Evolutionary conservation across 2,888 invertebrate genomes (phyloP), one percentile per base, ranked within the genome.

Genomic region (Lissocephala sabroskyi): DNA sequence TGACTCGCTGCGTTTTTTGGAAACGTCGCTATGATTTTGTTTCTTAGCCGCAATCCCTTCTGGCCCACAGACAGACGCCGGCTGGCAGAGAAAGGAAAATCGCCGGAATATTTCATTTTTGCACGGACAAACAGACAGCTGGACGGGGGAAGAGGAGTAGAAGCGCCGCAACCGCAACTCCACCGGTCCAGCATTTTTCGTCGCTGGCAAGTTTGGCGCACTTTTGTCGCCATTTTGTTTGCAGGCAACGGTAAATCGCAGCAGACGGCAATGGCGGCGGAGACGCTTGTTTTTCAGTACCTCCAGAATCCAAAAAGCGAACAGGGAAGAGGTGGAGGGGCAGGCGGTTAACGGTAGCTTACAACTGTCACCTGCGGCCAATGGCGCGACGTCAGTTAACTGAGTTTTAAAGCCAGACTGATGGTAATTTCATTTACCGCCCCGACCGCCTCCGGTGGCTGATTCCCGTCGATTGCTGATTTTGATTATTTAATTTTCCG

Each of bases 381-480:
- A 48, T 49, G 49, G 45, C n/a, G n/a, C n/a, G n/a, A n/a, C n/a
- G n/a, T n/a, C n/a, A n/a, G n/a, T 49, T 58, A 67, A 62, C 44
- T 71, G 56, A 57, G 58, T 66, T 71, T n/a, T 65, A 65, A 59
- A 60, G 68, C 56, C 62, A 71, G 62, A 63, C 68, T 68, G 73
- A 71, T 71, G 71, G 62, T 68, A 71, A 68, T 71, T 71, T 67
- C 53, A 71, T 68, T 71, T 65, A 53, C 41, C n/a, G n/a, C n/a
- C n/a, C 19, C 28, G 13, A 16, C 23, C 29, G 28, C 11, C 35
- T 26, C 3, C 3, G 3, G 23, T 23, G 23, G 4, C 23, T 23
- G 41, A 10, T 37, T 59, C 35, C 48, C 14, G 18, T n/a, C 56
- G 49, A 49, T 52, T 60, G 50, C 61, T 56, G 67, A 70, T 66